Base-by-base conservation (phyloP, 1,140 invertebrate species). In the Heterodera carotae region DNA sequence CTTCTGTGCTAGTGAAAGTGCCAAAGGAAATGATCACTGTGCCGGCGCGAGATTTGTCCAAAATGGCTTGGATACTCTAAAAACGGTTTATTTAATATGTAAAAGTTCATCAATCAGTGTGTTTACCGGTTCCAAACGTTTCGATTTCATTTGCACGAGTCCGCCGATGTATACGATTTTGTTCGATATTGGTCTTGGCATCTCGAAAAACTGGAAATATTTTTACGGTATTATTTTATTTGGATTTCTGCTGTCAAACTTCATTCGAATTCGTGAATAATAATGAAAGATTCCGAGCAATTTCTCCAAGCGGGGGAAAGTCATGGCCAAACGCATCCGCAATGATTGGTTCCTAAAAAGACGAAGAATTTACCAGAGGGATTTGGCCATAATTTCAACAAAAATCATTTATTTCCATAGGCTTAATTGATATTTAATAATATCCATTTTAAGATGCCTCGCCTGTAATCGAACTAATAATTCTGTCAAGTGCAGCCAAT, bases 1-100 rank as follows among this genome's bases (percentile, higher is more conserved):
- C 7, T 59, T 36, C 43, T 0, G 78, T 82, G 29, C 82, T 60
- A 1, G 74, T 64, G 59, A 82, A 81, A 5, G 78, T 82, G 22
- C 78, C 78, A 25, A 79, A 79, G 8, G 78, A 79, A n/a, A 79
- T 34, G 18, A 81, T 29, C 8, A 79, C 62, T n/a, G n/a, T n/a
- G n/a, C n/a, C n/a, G 25, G 76, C 78, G 29, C 78, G 80, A 59
- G 43, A 62, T 39, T 66, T 2, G 29, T 8, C 25, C 31, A 31
- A 75, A 10, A 29, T 36, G n/a, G 10, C 4, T 31, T 56, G 25
- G n/a, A n/a, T 29, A 25, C 43, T 25, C 25, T 36, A n/a, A n/a
- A 1, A 67, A 36, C 10, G n/a, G 8, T 69, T 73, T 73, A 10
- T 43, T 73, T n/a, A 8, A 5, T 43, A 27, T 25, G 76, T 68